These are phyloP conservation scores for Mythimna vitellina DNA, from an alignment of 2,888 invertebrate genomes.

Conservation along the genomic window DNA sequence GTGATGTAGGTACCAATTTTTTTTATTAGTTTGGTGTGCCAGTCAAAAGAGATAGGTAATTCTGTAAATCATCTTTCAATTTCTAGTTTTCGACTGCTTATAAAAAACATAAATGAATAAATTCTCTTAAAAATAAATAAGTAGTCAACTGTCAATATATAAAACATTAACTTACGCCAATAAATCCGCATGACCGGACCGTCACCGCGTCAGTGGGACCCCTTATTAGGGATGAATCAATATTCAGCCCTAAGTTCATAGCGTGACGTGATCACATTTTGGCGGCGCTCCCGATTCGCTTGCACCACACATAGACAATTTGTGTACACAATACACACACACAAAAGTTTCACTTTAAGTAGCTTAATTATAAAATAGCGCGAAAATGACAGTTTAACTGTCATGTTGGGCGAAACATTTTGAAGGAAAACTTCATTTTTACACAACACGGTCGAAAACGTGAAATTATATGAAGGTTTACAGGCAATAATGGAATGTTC, in stretches of 20 bases:
- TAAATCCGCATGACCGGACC: constrained; percentile 10
- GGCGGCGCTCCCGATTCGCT: constrained; percentile 64
- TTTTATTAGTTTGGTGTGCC: background rate
- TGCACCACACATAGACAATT: constrained; percentile 49
- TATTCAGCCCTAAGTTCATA: constrained; percentile 75
- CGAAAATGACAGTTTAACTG: background rate
- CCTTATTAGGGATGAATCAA: constrained; percentile 76
- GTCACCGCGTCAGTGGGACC: constrained; percentile 15
- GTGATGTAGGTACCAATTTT: background rate
- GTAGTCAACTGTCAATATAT: background rate
- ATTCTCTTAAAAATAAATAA: background rate
- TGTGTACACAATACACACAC: constrained; percentile 10
- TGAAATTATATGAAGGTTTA: too few species aligned
- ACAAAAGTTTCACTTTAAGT: constrained; percentile 6
- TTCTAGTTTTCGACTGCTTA: background rate
- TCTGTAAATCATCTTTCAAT: background rate
- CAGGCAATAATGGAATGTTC: too few species aligned
- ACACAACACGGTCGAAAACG: too few species aligned
- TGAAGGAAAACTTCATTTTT: background rate
- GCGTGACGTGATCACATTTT: constrained; percentile 65
- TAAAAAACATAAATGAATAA: background rate
- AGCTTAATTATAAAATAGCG: background rate
- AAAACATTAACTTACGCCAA: background rate
- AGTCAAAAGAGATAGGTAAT: background rate
- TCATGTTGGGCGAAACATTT: too few species aligned